Evolutionary conservation across 2,113 vertebrate species (phyloP), one percentile per base, ranked within the genome.

Genomic region (Indicator maculatus): DNA sequence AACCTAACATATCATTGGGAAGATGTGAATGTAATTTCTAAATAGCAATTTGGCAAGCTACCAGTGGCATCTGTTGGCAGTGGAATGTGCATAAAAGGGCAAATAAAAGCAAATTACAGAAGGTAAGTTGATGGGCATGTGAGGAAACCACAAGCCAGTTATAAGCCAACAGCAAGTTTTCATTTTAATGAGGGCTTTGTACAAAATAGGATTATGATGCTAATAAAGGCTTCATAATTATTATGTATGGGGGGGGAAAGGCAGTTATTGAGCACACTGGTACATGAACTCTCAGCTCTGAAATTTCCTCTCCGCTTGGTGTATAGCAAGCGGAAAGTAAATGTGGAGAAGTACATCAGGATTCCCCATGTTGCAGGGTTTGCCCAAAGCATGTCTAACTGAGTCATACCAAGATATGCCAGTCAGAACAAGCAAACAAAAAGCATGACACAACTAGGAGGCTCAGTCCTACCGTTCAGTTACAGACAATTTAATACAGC

Each of bases 51-150:
- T 92, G 91, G 59, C 80, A 80, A 73, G 53, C 33, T 64, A 79
- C 58, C 63, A 72, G 47, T 69, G 58, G 41, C 66, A 75, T 71
- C 86, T 67, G 55, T 56, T 64, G 66, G 53, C 75, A 90, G 36
- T 41, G 82, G 53, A 90, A 93, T n/a, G 78, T 89, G 63, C 61
- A 89, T 65, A 71, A 87, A 75, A 75, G 23, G 72, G 67, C 30
- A 88, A 64, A 92, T 83, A 75, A 92, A 92, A 88, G 24, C 71
- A 92, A 88, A 86, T 72, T 45, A 33, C 20, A 75, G 59, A 45
- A 79, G 66, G 41, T 56, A n/a, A n/a, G 27, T 50, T 72, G 71
- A 63, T 71, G 66, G 41, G 4, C 67, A 53, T 56, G 47, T 38
- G 50, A 90, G 45, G 66, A 67, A 21, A 75, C 56, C 76, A 72